Base-by-base conservation (phyloP, 2,113 vertebrate species). In the Sorex araneus region DNA sequence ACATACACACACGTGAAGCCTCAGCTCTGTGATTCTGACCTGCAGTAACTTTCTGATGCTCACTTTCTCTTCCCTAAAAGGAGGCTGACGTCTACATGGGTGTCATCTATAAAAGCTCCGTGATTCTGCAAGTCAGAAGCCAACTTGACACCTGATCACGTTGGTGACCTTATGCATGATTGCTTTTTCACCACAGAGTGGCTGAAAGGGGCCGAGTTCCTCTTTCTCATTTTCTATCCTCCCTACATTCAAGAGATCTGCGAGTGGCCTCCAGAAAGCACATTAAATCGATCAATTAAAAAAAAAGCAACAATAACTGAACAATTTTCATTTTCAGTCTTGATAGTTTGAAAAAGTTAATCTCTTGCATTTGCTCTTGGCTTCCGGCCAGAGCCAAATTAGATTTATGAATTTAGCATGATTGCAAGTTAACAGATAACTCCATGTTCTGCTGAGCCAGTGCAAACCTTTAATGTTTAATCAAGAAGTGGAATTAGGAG, bases 401-500 rank as follows among this genome's bases (percentile, higher is more conserved):
- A 97, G 92, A 92, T 96, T 94, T 94, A 97, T 96, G 89, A 89
- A 90, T 96, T 94, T 95, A 96, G 92, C 92, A 88, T 93, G 95
- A 97, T 88, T 94, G 95, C 82, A 85, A 96, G 95, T 81, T 97
- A 97, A 94, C 89, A 96, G 94, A 95, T 96, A 97, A 95, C 66
- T 94, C 83, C 84, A 89, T 81, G 94, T 96, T 93, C 94, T 32
- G 88, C 89, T 28, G 32, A 97, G 96, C 89, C 84, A 66, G 34
- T 89, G 84, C 70, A 82, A 96, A 91, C 82, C 95, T 94, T 91
- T 96, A 94, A 97, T 92, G 94, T 96, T 97, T 97, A 97, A 97
- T 97, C 95, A 97, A 97, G 97, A 87, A 96, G 83, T 88, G 73
- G 95, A 97, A 97, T 96, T 95, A 95, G 73, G 83, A 91, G 50